phyloP scores from a whole-genome alignment of 2,888 invertebrate species.

The Drosophila ezoana region DNA sequence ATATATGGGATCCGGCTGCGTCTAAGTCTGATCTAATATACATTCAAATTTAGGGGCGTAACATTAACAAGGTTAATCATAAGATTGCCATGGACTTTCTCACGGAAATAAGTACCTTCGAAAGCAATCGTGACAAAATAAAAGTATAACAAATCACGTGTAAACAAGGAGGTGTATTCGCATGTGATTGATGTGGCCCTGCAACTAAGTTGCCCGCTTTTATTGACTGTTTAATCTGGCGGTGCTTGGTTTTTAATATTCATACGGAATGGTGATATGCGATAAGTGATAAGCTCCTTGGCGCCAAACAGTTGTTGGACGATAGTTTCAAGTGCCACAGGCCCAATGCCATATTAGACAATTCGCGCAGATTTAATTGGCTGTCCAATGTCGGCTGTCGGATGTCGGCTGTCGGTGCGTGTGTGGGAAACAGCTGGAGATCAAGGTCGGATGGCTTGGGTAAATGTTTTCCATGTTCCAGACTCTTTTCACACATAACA shows the following conservation, averaged over 20 bases:
- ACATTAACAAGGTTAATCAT: neutral
- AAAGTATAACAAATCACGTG: no score
- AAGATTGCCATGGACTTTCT: neutral
- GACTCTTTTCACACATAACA: slow-evolving; percentile 26
- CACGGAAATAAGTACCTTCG: neutral
- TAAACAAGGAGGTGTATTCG: no score
- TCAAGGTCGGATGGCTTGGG: slow-evolving; percentile 17
- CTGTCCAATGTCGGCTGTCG: slow-evolving; percentile 1
- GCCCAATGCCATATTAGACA: slow-evolving; percentile 13
- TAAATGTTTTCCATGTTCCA: neutral
- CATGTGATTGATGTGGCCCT: neutral
- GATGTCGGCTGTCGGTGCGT: neutral
- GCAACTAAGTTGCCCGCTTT: neutral
- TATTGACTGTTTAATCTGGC: slow-evolving; percentile 30
- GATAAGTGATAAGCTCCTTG: slow-evolving; percentile 60
- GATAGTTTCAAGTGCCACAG: slow-evolving; percentile 18
- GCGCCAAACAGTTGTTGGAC: slow-evolving; percentile 39
- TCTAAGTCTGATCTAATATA: no score
- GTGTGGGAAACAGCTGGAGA: slow-evolving; percentile 13
- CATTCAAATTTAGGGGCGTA: no score
- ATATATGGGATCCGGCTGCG: no score
- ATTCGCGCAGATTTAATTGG: slow-evolving; percentile 16
- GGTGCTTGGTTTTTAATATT: slow-evolving; percentile 33
- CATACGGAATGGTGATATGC: slow-evolving; percentile 34
- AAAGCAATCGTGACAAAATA: neutral